Evolutionary conservation across 1,140 invertebrate species (phyloP).

Genomic region (Oreohelix idahoensis): DNA sequence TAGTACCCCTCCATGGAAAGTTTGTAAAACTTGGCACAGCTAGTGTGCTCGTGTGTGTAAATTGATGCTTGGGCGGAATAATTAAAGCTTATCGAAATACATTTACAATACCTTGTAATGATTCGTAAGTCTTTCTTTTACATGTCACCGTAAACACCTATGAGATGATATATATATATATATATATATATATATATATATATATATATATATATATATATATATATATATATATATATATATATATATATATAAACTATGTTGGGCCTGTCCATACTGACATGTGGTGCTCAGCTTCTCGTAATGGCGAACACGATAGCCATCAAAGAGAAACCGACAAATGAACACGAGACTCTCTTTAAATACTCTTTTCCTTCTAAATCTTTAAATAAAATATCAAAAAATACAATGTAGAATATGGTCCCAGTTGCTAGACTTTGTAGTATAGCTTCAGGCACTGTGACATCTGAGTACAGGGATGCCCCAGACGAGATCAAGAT

Average conservation of each 20-base stretch:
- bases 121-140: background rate
- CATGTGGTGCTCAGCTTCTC: conserved; percentile 29
- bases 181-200: too few species aligned
- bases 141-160: background rate
- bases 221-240: too few species aligned
- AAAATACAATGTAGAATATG: conserved; percentile 91
- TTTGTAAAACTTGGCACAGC: background rate
- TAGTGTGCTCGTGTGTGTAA: background rate
- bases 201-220: too few species aligned
- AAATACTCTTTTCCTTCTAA: conserved; percentile 66
- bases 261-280: too few species aligned
- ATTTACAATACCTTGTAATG: background rate
- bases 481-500: conserved; percentile 74
- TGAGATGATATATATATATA: too few species aligned
- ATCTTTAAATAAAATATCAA: conserved; percentile 86
- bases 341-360: conserved; percentile 65
- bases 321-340: conserved; percentile 68
- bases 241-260: too few species aligned
- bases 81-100: background rate
- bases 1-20: too few species aligned
- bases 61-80: background rate
- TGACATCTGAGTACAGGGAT: conserved; percentile 64
- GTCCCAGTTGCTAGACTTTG: conserved; percentile 88
- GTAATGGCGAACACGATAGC: conserved; percentile 64
- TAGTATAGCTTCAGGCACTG: conserved; percentile 75